phyloP scores from a whole-genome alignment of 2,888 invertebrate genomes.

The Amblyjoppa proteus region DNA sequence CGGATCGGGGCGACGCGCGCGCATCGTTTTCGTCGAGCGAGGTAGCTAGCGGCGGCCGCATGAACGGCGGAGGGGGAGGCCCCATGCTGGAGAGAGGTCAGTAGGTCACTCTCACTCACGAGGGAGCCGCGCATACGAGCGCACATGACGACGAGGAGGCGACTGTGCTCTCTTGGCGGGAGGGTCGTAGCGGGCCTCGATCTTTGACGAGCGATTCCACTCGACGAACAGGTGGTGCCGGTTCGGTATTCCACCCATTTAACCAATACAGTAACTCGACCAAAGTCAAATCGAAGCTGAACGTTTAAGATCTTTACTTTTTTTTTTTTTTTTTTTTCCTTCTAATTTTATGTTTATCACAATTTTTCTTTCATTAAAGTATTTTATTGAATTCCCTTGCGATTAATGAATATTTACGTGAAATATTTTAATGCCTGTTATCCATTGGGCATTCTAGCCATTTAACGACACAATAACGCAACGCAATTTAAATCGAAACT shows the following conservation, averaged over 20 bases:
- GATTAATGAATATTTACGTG: neutral
- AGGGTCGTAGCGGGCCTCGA: slow-evolving; percentile 14
- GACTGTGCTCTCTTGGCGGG: slow-evolving; percentile 12
- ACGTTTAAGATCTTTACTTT: neutral
- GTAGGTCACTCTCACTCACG: slow-evolving; percentile 83
- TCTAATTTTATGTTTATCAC: neutral
- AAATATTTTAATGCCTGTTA: neutral
- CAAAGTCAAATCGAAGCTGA: slow-evolving; percentile 2
- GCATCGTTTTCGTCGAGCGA: slow-evolving; percentile 15
- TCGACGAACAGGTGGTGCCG: slow-evolving; percentile 72
- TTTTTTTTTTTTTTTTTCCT: neutral
- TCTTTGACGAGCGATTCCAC: slow-evolving; percentile 58
- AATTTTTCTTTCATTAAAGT: neutral
- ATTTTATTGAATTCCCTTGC: neutral
- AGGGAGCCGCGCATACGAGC: slow-evolving; percentile 56
- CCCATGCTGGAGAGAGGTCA: slow-evolving; percentile 78
- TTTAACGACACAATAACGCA: no score
- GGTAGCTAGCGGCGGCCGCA: slow-evolving; percentile 19
- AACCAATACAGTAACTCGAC: slow-evolving; percentile 17
- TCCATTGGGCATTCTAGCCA: no score
- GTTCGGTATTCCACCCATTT: slow-evolving; percentile 20
- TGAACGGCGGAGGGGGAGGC: slow-evolving; percentile 41
- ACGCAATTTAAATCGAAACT: no score
- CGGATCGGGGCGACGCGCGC: slow-evolving; percentile 28
- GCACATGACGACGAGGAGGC: slow-evolving; percentile 33